Evolutionary conservation across 2,113 vertebrate species (phyloP).

Genomic region (Labeo rohita): DNA sequence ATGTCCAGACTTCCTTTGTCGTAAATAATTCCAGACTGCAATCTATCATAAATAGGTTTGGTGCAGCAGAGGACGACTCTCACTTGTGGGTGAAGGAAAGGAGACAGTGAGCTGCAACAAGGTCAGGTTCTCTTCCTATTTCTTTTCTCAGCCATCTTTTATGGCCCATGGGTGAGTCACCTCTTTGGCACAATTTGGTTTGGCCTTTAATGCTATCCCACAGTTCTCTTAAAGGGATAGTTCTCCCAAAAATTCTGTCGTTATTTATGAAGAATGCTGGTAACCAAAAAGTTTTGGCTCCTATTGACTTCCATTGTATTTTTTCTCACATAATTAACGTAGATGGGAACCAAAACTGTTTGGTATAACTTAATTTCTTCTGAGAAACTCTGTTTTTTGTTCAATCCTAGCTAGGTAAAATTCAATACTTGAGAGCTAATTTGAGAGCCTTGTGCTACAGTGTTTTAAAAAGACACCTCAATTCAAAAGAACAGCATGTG

Average conservation of each 20-base stretch:
- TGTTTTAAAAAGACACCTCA: constrained; percentile 25
- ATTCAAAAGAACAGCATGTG: constrained; percentile 26
- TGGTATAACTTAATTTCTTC: too few relatives aligned
- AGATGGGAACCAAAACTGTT: background rate
- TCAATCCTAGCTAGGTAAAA: background rate
- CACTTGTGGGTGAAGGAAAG: constrained; percentile 38
- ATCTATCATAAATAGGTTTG: constrained; percentile 48
- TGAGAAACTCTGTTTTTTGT: too few relatives aligned
- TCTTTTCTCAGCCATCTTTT: constrained; percentile 32
- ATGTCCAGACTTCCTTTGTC: constrained; percentile 27
- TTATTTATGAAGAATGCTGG: background rate
- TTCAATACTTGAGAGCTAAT: background rate
- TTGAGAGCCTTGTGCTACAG: background rate
- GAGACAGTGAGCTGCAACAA: constrained; percentile 42
- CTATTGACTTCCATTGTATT: background rate
- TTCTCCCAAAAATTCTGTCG: background rate
- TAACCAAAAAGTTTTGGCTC: background rate
- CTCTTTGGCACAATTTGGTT: constrained; percentile 39
- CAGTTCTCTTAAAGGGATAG: background rate
- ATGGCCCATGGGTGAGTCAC: constrained; percentile 43
- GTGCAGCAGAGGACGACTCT: constrained; percentile 37
- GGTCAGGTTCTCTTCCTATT: constrained; percentile 39
- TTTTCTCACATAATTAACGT: background rate
- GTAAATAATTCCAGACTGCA: constrained; percentile 27
- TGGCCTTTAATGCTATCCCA: background rate